phyloP scores from a whole-genome alignment of 1,140 invertebrate genomes.

The Oedothorax gibbosus region DNA sequence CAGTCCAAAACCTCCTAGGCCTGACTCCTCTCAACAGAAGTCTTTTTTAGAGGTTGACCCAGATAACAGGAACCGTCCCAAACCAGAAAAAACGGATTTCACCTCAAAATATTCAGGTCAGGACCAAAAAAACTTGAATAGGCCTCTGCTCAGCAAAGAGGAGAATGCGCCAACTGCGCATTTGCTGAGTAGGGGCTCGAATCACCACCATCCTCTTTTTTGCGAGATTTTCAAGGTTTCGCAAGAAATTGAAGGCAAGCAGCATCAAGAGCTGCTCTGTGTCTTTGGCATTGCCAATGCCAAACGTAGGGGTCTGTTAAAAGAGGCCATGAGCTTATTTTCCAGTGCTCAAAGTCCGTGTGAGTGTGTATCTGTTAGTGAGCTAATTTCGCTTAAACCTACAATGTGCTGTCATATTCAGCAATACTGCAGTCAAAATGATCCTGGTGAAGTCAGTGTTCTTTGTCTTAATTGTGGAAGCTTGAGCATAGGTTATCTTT shows the following conservation, averaged over 20 bases:
- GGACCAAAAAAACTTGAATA: conserved; percentile 63
- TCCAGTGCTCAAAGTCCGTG: not conserved
- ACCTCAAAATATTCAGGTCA: conserved; percentile 32
- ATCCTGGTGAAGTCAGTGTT: not conserved
- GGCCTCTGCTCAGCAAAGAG: conserved; percentile 61
- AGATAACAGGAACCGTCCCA: conserved; percentile 58
- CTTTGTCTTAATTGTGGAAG: conserved; percentile 25
- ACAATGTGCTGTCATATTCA: conserved; percentile 30
- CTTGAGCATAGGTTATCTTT: not conserved
- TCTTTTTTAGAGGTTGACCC: conserved; percentile 62
- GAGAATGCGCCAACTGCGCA: conserved; percentile 49
- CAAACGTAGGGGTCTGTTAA: not conserved
- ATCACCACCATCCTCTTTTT: conserved; percentile 54
- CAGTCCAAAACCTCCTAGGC: not conserved
- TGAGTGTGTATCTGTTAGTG: not conserved
- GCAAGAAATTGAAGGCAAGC: conserved; percentile 28
- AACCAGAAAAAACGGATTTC: conserved; percentile 31
- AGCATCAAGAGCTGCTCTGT: conserved; percentile 6
- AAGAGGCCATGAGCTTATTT: conserved; percentile 28
- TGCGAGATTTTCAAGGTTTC: conserved; percentile 45
- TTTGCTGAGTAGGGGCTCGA: conserved; percentile 57
- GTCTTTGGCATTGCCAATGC: conserved; percentile 4
- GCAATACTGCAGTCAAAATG: not conserved
- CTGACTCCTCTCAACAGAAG: conserved; percentile 38
- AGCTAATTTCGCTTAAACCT: conserved; percentile 1